Evolutionary conservation across 2,888 invertebrate species (phyloP).

Genomic region (Physocephala rufipes): DNA sequence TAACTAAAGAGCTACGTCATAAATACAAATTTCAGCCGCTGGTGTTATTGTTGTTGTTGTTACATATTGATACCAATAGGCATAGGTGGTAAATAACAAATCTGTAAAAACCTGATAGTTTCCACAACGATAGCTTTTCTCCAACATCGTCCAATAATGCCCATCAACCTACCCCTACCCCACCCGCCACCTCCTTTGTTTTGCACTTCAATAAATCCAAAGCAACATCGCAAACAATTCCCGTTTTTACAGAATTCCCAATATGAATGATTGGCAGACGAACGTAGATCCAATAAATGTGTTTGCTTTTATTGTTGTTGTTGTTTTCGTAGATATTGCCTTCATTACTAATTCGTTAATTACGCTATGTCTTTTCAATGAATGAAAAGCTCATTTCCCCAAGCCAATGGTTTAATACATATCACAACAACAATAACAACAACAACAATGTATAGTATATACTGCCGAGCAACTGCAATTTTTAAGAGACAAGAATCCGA

Average conservation of each 20-base stretch:
- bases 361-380: slow-evolving; percentile 3
- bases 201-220: too few relatives aligned
- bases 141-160: slow-evolving; percentile 23
- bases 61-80: too few relatives aligned
- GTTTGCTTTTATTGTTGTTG: neutral
- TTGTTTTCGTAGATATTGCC: too few relatives aligned
- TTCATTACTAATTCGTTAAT: slow-evolving; percentile 14
- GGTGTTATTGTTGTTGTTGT: slow-evolving; percentile 41
- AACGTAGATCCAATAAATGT: slow-evolving; percentile 9
- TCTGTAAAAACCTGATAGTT: neutral
- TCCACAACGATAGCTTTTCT: neutral
- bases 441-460: neutral
- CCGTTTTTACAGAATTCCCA: too few relatives aligned
- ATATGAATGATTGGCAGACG: neutral
- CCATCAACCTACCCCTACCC: slow-evolving; percentile 37
- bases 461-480: too few relatives aligned
- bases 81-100: neutral
- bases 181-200: slow-evolving; percentile 18
- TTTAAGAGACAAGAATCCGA: too few relatives aligned
- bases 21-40: slow-evolving; percentile 22
- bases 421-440: neutral
- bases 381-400: neutral
- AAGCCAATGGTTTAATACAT: slow-evolving; percentile 61
- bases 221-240: too few relatives aligned
- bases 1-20: neutral